phyloP scores from a whole-genome alignment of 1,140 invertebrate species.

The Conus ventricosus region DNA sequence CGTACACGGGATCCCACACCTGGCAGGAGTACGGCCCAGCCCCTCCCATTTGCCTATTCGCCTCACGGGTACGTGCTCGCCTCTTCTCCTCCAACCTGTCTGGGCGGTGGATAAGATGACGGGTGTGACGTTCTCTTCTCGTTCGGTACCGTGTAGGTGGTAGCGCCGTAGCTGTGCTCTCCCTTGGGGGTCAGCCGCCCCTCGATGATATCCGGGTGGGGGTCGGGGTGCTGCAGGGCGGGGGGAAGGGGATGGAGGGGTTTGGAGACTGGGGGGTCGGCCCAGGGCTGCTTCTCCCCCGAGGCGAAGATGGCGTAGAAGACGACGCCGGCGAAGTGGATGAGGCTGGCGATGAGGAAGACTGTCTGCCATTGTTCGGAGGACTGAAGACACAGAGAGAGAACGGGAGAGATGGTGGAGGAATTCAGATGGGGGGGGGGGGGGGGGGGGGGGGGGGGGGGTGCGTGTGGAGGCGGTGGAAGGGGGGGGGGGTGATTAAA shows the following conservation, averaged over 20 bases:
- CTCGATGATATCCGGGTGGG: slow-evolving; percentile 32
- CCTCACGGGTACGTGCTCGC: not conserved
- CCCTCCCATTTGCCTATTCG: not conserved
- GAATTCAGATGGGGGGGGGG: too few relatives aligned
- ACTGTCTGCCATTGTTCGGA: slow-evolving; percentile 92
- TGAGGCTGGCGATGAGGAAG: slow-evolving; percentile 94
- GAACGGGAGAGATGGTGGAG: not conserved
- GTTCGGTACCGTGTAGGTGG: not conserved
- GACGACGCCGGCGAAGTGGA: slow-evolving; percentile 96
- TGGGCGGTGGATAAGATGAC: not conserved
- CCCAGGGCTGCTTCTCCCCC: slow-evolving; percentile 97
- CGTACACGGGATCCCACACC: slow-evolving; percentile 60
- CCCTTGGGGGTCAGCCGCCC: not conserved
- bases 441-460: too few relatives aligned
- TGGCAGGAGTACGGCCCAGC: slow-evolving; percentile 8
- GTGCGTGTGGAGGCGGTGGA: too few relatives aligned
- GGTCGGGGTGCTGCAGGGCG: slow-evolving; percentile 31
- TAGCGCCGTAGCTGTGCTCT: not conserved
- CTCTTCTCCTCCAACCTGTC: not conserved
- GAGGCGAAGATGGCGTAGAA: slow-evolving; percentile 99
- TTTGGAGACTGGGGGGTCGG: slow-evolving; percentile 79
- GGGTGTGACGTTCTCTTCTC: too few relatives aligned
- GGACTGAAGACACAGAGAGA: slow-evolving; percentile 75
- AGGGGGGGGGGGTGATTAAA: too few relatives aligned
- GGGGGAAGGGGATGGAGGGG: slow-evolving; percentile 54